Conservation (phyloP, 2,113 vertebrate genomes). For the Datnioides undecimradiatus region DNA sequence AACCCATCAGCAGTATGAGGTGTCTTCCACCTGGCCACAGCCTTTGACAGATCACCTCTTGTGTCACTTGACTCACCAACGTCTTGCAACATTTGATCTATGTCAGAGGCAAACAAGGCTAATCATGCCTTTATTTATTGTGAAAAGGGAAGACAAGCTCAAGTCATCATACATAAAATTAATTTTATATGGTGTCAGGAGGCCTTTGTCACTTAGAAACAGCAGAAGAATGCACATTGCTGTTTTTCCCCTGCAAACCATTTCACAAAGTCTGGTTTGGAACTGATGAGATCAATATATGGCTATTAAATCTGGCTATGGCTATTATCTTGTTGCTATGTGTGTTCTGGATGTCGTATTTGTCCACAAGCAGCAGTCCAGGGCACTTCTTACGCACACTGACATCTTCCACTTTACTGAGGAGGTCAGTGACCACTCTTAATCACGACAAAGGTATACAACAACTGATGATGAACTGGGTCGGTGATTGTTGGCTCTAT, state of each 20-base stretch:
- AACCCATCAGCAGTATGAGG: slow-evolving; percentile 35
- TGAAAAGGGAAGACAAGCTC: neutral
- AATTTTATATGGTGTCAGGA: neutral
- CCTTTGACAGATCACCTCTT: slow-evolving; percentile 43
- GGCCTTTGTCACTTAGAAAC: neutral
- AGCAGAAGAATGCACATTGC: neutral
- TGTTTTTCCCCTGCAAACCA: neutral
- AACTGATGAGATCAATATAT: neutral
- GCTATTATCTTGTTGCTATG: neutral
- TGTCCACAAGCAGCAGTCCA: neutral
- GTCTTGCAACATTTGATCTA: neutral
- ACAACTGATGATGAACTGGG: neutral
- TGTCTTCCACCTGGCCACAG: slow-evolving; percentile 51
- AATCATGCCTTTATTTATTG: neutral
- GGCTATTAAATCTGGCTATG: too few species aligned
- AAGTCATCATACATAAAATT: neutral
- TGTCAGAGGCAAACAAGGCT: neutral
- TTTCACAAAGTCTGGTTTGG: neutral
- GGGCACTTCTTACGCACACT: neutral
- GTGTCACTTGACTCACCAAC: slow-evolving; percentile 9
- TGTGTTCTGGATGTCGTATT: neutral
- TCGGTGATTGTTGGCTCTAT: neutral
- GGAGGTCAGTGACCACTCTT: neutral
- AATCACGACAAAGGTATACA: neutral
- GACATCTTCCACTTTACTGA: neutral